Conservation (phyloP, 2,797 vertebrate species). For the Okamejei kenojei region DNA sequence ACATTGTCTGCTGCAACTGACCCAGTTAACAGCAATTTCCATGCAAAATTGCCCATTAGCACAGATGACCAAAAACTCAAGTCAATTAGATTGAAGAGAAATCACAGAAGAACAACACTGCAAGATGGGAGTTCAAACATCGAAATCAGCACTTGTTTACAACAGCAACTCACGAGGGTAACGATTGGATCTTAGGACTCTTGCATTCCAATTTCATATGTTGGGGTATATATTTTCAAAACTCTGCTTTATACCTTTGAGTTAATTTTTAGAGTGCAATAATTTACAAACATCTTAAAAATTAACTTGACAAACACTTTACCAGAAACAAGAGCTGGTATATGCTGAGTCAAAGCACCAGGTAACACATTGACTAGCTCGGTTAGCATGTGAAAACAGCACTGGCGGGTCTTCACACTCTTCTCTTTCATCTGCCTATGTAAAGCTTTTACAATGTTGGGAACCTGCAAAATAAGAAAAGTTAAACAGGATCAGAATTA, state of each 20-base stretch:
- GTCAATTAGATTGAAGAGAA: background rate
- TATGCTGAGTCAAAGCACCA: constrained; percentile 86
- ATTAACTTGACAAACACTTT: constrained; percentile 42
- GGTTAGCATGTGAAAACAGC: constrained; percentile 98
- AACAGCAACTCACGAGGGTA: background rate
- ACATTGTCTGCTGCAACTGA: too few species aligned
- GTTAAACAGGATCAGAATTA: background rate
- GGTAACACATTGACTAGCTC: constrained; percentile 94
- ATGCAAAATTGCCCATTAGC: background rate
- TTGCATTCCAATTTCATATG: background rate
- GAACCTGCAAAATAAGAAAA: constrained; percentile 65
- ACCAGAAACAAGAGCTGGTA: constrained; percentile 89
- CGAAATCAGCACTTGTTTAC: background rate
- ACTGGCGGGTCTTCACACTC: constrained; percentile 95
- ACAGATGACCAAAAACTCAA: background rate
- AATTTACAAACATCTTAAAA: constrained; percentile 36
- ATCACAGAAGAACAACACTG: background rate
- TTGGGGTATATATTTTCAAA: background rate
- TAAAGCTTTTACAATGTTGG: constrained; percentile 95
- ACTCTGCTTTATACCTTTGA: background rate
- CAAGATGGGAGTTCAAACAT: background rate
- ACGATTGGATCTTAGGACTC: background rate
- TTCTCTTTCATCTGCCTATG: constrained; percentile 99
- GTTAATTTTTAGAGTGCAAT: background rate
- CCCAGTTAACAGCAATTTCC: too few species aligned